Conservation (phyloP, 2,113 vertebrate species). For the Cephalopholis sonnerati region DNA sequence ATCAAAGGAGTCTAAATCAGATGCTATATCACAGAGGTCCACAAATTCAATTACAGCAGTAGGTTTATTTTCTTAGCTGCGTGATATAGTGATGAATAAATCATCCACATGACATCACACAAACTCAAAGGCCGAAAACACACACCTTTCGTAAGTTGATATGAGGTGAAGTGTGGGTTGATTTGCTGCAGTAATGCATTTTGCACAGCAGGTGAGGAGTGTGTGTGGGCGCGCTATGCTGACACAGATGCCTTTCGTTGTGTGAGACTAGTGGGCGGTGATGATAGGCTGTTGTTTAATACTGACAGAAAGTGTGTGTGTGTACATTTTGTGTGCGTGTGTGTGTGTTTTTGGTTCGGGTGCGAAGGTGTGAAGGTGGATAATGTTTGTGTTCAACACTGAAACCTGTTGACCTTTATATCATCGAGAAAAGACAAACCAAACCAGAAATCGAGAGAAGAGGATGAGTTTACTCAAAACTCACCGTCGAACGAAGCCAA, state of each 20-base stretch:
- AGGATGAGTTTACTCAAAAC: background rate
- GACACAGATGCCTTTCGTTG: conserved; percentile 51
- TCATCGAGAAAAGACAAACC: background rate
- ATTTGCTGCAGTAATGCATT: conserved; percentile 63
- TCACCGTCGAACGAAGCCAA: conserved; percentile 92
- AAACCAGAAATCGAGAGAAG: background rate
- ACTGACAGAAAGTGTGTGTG: conserved; percentile 21
- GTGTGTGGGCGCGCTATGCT: conserved; percentile 62
- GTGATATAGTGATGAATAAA: conserved; percentile 14
- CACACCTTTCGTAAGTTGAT: conserved; percentile 60
- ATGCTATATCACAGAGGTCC: background rate
- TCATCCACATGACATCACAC: conserved; percentile 12
- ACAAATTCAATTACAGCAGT: conserved; percentile 16
- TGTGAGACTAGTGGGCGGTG: conserved; percentile 50
- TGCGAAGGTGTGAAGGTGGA: conserved; percentile 26
- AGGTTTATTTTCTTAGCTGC: background rate
- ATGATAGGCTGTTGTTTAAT: conserved; percentile 48
- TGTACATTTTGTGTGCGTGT: background rate
- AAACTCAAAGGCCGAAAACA: conserved; percentile 15
- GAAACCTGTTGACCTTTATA: conserved; percentile 26
- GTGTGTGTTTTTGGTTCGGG: conserved; percentile 6
- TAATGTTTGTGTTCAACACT: background rate
- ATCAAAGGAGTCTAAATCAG: background rate
- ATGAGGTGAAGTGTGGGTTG: conserved; percentile 49
- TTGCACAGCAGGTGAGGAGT: conserved; percentile 62